These are phyloP conservation scores for Xestobium rufovillosum DNA, from an alignment of 2,888 invertebrate genomes.

Conservation along the genomic window DNA sequence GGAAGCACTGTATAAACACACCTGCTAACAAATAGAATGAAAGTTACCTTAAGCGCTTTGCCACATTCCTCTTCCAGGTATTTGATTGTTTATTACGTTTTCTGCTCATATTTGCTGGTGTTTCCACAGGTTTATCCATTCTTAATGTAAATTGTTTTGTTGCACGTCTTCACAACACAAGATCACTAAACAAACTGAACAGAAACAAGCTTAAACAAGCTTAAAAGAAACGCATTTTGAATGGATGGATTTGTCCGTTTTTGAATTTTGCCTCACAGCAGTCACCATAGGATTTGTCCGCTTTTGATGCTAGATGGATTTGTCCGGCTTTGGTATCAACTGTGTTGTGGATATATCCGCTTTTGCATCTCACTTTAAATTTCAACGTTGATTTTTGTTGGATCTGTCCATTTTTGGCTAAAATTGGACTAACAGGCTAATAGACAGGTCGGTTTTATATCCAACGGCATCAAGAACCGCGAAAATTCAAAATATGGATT, in stretches of 20 bases:
- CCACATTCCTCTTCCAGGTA: constrained; percentile 1
- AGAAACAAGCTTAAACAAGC: no score
- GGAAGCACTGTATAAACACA: no score
- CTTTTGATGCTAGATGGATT: neutral
- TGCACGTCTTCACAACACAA: neutral
- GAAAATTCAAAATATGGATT: constrained; percentile 1
- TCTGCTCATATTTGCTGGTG: neutral
- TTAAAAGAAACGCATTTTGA: no score
- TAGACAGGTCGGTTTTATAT: no score
- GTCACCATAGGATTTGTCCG: constrained; percentile 1
- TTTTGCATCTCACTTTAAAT: neutral
- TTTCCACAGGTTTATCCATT: neutral
- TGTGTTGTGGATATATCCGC: neutral
- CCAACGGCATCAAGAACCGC: no score
- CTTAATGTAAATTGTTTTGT: neutral
- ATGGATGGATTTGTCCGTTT: no score
- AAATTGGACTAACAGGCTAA: no score
- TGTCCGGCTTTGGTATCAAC: neutral
- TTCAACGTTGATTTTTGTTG: constrained; percentile 2
- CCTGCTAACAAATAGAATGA: no score
- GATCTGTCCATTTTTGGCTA: neutral
- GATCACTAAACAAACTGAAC: neutral
- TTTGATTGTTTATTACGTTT: neutral
- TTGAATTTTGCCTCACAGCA: no score
- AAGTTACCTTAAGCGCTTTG: neutral